phyloP scores from a whole-genome alignment of 1,140 invertebrate species.

The Drosophila arizonae region DNA sequence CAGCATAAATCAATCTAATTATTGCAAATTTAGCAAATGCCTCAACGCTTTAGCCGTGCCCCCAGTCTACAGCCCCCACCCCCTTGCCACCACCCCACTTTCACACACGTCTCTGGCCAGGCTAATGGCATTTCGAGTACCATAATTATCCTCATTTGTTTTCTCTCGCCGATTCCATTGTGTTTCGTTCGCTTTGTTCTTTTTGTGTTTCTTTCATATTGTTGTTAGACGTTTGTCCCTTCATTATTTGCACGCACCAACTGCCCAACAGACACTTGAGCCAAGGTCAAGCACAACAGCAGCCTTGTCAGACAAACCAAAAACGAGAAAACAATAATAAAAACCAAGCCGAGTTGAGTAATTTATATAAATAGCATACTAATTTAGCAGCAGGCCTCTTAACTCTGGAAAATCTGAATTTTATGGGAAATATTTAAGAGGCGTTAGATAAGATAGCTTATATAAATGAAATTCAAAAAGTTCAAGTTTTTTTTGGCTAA shows the following conservation, averaged over 20 bases:
- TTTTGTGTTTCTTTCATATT: conserved; percentile 11
- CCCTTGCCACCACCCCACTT: no score
- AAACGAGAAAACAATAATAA: neutral
- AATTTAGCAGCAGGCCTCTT: conserved; percentile 52
- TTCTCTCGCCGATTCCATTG: neutral
- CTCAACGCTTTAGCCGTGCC: conserved; percentile 11
- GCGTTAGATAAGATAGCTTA: neutral
- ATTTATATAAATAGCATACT: conserved; percentile 71
- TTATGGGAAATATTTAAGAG: neutral
- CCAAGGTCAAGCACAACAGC: conserved; percentile 12
- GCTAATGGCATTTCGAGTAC: conserved; percentile 66
- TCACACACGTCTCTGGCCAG: conserved; percentile 4
- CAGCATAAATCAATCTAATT: conserved; percentile 79
- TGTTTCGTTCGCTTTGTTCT: conserved; percentile 24
- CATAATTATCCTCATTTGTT: conserved; percentile 73
- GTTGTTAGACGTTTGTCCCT: conserved; percentile 29
- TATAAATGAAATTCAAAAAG: neutral
- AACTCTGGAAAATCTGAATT: neutral
- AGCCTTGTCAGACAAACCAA: neutral
- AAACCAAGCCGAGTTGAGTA: conserved; percentile 20
- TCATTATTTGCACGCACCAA: conserved; percentile 64
- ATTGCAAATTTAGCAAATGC: conserved; percentile 73
- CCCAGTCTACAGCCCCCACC: neutral
- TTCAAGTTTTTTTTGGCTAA: no score
- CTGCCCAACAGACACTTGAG: conserved; percentile 30